Evolutionary conservation across 1,140 invertebrate species (phyloP), one percentile per base, ranked within the genome.

Genomic region (Whitmania pigra): DNA sequence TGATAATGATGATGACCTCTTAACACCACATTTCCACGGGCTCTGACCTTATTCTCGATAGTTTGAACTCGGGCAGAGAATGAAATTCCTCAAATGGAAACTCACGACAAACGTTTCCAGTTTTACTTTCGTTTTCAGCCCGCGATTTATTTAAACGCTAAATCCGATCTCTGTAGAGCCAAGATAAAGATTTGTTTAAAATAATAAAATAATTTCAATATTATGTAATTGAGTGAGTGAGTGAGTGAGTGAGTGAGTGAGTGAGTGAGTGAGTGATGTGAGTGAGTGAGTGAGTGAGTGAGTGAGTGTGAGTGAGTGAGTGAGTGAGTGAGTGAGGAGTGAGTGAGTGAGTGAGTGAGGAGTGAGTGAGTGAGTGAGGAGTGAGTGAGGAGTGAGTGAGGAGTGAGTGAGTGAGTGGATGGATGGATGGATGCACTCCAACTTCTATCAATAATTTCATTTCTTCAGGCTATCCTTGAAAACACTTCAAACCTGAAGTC

Each of bases 281-380:
- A 63, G 57, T 63, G 57, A n/a, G 57, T 13, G 57, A 63, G 20
- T 63, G 57, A 63, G 11, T 63, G 57, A 63, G 29, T 71, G 70
- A 71, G 70, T 71, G 55, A 57, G 53, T 55, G 70, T 63, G 57
- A 63, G 57, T 63, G 57, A n/a, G 57, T 63, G 57, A 63, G 57
- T 63, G 57, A n/a, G 57, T 63, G 55, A 57, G 55, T 57, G 55
- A 57, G 55, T 57, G 55, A 57, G 55, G 55, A 57, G 55, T 57
- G 20, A 63, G 57, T 63, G 57, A 13, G 20, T 3, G 20, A 0
- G 20, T 3, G 20, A 63, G 4, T 6, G 57, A 17, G 9, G 57
- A 60, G 57, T 60, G 57, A 17, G 57, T 60, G 57, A 60, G 57
- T 60, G 57, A 17, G 57, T 60, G 57, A 17, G 57, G n/a, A n/a